Percentiles rank a stretch among this genome's conserved stretches.
These are phyloP conservation scores for Macrophya annulata DNA, from an alignment of 2,888 invertebrate species.

Conservation along the genomic window DNA sequence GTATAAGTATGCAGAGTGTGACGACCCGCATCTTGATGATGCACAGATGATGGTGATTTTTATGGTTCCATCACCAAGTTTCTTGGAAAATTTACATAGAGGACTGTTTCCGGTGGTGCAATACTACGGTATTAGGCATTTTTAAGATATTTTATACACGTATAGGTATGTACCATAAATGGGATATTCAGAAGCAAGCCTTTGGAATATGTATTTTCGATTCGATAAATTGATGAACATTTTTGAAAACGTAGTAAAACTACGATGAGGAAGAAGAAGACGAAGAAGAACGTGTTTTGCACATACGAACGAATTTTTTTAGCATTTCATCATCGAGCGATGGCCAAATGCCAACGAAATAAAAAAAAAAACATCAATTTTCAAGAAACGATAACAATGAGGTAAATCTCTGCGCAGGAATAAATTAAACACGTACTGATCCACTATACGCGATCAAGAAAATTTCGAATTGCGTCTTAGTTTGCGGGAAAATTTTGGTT, in stretches of 20 bases:
- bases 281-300: background rate
- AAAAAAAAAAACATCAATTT: background rate
- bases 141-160: background rate
- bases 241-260: background rate
- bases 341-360: too few relatives aligned
- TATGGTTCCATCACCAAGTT: constrained; percentile 26
- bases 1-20: background rate
- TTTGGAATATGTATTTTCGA: background rate
- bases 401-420: background rate
- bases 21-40: constrained; percentile 30
- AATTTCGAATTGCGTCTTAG: background rate
- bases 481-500: background rate
- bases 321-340: background rate
- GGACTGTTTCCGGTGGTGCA: background rate
- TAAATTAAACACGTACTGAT: background rate
- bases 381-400: background rate
- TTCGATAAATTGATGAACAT: background rate
- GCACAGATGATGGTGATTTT: constrained; percentile 23
- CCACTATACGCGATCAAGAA: background rate
- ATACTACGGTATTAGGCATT: background rate
- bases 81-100: constrained; percentile 14
- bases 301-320: background rate
- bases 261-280: background rate
- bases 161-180: background rate
- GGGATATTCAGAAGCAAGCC: background rate